Evolutionary conservation across 2,113 vertebrate species (phyloP).

Genomic region (Amphilophus citrinellus): DNA sequence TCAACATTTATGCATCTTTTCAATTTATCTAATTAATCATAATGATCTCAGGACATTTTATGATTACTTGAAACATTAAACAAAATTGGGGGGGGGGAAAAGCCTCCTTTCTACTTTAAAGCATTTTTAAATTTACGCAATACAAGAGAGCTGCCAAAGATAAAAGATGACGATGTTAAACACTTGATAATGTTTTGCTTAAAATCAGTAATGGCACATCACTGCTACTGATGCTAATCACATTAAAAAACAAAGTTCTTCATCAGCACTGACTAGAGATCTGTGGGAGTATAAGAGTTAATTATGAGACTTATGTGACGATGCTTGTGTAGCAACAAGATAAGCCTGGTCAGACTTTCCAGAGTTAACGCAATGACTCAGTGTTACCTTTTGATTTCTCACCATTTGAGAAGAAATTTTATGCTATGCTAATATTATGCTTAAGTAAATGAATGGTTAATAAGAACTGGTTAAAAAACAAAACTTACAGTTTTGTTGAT

Average conservation of each 20-base stretch:
- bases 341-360: background rate
- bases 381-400: conserved; percentile 1
- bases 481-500: background rate
- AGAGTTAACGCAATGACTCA: background rate
- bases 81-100: background rate
- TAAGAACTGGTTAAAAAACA: background rate
- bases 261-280: background rate
- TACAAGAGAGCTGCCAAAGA: background rate
- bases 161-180: background rate
- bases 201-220: background rate
- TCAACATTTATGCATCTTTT: background rate
- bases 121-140: background rate
- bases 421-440: background rate
- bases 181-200: background rate
- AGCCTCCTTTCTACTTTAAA: background rate
- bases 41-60: background rate
- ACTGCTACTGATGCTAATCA: background rate
- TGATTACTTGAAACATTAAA: background rate
- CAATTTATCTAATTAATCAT: background rate
- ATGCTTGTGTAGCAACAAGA: background rate
- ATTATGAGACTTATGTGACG: background rate
- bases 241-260: background rate
- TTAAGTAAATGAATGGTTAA: background rate
- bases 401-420: background rate
- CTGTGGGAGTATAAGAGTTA: background rate